These are phyloP conservation scores for Ptycholaimellus sp. DNA, from an alignment of 2,888 invertebrate species.

Conservation along the genomic window DNA sequence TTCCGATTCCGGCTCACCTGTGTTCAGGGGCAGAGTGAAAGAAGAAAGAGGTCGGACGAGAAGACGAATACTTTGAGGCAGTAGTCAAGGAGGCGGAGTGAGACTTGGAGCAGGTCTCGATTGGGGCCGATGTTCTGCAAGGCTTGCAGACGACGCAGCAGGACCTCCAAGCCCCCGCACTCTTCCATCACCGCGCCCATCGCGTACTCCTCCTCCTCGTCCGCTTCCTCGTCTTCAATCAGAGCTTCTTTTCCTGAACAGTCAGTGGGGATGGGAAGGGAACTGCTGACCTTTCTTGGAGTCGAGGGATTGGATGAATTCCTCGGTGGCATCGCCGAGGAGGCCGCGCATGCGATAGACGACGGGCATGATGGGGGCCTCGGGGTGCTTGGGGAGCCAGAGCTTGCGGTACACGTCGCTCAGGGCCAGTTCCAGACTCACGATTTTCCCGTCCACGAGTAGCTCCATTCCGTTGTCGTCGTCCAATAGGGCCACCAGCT, in stretches of 20 bases:
- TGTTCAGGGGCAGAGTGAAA: too few species aligned
- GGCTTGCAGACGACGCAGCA: constrained; percentile 19
- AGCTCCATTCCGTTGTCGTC: constrained; percentile 97
- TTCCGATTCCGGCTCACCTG: constrained; percentile 55
- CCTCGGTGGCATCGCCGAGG: constrained; percentile 91
- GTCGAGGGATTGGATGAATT: constrained; percentile 78
- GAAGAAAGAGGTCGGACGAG: too few species aligned
- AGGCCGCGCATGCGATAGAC: constrained; percentile 91
- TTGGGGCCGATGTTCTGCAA: constrained; percentile 6
- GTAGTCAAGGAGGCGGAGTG: constrained; percentile 62
- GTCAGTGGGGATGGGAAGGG: too few species aligned
- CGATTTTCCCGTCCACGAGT: constrained; percentile 87
- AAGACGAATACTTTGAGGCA: too few species aligned
- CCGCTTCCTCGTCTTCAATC: constrained; percentile 49
- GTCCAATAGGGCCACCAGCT: constrained; percentile 80
- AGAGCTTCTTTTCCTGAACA: background rate
- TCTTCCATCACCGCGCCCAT: constrained; percentile 63
- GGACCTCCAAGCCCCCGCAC: constrained; percentile 45
- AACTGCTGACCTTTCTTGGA: constrained; percentile 40
- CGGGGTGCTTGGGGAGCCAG: constrained; percentile 62
- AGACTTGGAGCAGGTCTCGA: constrained; percentile 46
- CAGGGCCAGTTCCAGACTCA: constrained; percentile 78
- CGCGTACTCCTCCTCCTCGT: constrained; percentile 76
- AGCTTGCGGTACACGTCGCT: constrained; percentile 42
- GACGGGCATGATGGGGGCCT: constrained; percentile 70